Conservation (phyloP, 2,113 vertebrate genomes). For the Amblyopsis rosae region DNA sequence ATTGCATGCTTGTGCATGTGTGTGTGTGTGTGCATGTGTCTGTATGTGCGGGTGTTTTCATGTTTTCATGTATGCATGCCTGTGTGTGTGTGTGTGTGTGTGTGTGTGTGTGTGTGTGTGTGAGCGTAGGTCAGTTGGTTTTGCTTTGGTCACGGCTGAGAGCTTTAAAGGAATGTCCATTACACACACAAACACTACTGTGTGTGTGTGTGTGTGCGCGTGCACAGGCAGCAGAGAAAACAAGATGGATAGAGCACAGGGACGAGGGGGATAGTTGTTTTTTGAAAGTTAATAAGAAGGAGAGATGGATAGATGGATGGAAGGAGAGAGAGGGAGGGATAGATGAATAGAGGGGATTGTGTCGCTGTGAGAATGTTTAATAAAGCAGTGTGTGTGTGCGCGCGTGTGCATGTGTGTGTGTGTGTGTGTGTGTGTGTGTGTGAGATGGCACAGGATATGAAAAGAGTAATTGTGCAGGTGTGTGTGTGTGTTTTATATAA, state of each 20-base stretch:
- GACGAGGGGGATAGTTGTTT: too few species aligned
- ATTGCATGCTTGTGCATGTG: constrained; percentile 36
- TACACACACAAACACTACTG: constrained; percentile 61
- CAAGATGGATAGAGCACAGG: not conserved
- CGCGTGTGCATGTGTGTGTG: too few species aligned
- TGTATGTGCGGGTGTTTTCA: constrained; percentile 18
- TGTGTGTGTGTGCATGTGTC: constrained; percentile 1
- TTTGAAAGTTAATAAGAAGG: not conserved
- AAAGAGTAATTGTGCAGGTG: too few species aligned
- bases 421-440: too few species aligned
- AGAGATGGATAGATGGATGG: not conserved
- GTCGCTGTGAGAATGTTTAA: not conserved
- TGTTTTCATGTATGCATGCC: too few species aligned
- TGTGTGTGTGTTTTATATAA: too few species aligned
- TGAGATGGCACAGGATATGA: too few species aligned
- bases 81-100: constrained; percentile 2
- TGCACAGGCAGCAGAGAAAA: not conserved
- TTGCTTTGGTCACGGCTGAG: constrained; percentile 64
- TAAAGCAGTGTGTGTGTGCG: not conserved
- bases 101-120: constrained; percentile 41
- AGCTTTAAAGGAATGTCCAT: constrained; percentile 66
- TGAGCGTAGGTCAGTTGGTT: constrained; percentile 62
- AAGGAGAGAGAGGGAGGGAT: not conserved
- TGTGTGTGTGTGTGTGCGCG: not conserved
- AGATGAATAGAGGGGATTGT: constrained; percentile 23